Conservation (phyloP, 2,888 invertebrate species). For the Lycia hirtaria region DNA sequence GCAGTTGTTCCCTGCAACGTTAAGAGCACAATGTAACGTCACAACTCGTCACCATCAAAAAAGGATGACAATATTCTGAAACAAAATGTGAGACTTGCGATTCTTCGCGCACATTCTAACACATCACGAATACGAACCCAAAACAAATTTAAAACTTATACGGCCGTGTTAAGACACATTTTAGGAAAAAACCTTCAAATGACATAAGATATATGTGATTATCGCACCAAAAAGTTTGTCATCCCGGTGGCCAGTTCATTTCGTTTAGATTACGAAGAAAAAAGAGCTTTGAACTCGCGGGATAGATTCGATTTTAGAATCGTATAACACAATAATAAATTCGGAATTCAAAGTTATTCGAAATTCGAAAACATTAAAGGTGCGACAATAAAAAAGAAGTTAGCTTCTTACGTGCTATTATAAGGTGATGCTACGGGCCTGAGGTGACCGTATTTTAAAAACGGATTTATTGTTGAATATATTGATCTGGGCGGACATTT, state of each 20-base stretch:
- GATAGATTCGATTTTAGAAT: slow-evolving; percentile 44
- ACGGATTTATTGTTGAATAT: slow-evolving; percentile 41
- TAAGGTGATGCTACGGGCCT: slow-evolving; percentile 68
- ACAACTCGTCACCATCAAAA: slow-evolving; percentile 69
- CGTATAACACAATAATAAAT: slow-evolving; percentile 65
- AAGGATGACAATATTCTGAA: slow-evolving; percentile 71
- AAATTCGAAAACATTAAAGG: slow-evolving; percentile 79
- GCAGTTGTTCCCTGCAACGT: slow-evolving; percentile 64
- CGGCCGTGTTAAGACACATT: slow-evolving; percentile 24
- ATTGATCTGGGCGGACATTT: slow-evolving; percentile 29
- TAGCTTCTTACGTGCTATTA: slow-evolving; percentile 79
- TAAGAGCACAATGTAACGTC: slow-evolving; percentile 72
- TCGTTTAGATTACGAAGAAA: slow-evolving; percentile 18
- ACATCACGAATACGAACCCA: slow-evolving; percentile 10
- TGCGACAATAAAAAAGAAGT: slow-evolving; percentile 83
- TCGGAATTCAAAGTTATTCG: slow-evolving; percentile 80
- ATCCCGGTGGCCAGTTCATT: slow-evolving; percentile 69
- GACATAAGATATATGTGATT: slow-evolving; percentile 47
- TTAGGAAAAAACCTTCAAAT: slow-evolving; percentile 29
- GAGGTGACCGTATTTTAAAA: slow-evolving; percentile 61
- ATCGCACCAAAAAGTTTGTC: slow-evolving; percentile 72
- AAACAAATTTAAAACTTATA: slow-evolving; percentile 45
- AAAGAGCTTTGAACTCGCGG: slow-evolving; percentile 14
- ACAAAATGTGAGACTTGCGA: slow-evolving; percentile 71
- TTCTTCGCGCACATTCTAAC: slow-evolving; percentile 32